Evolutionary conservation across 2,797 vertebrate species (phyloP).

Genomic region (Valencia hispanica): DNA sequence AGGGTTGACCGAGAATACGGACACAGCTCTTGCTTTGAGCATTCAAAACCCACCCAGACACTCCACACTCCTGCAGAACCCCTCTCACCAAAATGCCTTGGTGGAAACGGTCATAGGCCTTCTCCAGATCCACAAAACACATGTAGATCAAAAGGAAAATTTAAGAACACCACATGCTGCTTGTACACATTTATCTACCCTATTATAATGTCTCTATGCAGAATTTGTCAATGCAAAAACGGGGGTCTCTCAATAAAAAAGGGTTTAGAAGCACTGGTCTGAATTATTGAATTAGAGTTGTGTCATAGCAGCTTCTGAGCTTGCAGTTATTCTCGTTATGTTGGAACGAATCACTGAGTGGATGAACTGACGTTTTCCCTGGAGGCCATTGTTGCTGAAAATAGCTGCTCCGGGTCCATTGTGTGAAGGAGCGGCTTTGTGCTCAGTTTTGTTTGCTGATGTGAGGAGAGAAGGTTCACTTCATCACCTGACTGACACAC

Average conservation of each 20-base stretch:
- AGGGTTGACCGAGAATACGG: too few relatives aligned
- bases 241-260: background rate
- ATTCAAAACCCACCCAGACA: too few relatives aligned
- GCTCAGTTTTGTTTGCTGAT: constrained; percentile 65
- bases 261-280: background rate
- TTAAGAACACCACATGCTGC: background rate
- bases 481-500: constrained; percentile 69
- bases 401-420: constrained; percentile 64
- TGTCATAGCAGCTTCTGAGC: constrained; percentile 3
- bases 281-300: background rate
- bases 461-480: constrained; percentile 78
- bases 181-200: background rate
- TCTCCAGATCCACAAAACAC: background rate
- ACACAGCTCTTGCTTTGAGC: too few relatives aligned
- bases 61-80: too few relatives aligned
- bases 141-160: background rate
- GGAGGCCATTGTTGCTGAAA: constrained; percentile 66
- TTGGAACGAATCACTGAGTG: constrained; percentile 40
- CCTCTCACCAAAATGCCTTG: too few relatives aligned
- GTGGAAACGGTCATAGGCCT: background rate
- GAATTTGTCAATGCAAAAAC: background rate
- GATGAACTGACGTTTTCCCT: constrained; percentile 48
- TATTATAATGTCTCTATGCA: background rate
- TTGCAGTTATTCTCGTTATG: constrained; percentile 28
- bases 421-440: constrained; percentile 68